Base-by-base conservation (phyloP, 2,888 invertebrate species). In the Ophion obscuratus region DNA sequence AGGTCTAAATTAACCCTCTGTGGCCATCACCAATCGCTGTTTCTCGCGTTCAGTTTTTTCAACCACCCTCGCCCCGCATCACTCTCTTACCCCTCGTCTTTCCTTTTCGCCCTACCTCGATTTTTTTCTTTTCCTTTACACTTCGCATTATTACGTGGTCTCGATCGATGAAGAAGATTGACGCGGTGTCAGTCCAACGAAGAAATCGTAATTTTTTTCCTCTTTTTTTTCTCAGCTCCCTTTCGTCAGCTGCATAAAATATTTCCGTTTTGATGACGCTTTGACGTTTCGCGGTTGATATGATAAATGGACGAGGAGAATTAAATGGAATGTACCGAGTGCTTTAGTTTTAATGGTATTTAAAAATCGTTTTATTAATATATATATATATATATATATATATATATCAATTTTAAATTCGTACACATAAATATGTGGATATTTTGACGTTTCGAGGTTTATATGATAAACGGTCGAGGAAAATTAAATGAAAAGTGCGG, bases 1-100 rank as follows among this genome's bases (percentile, higher is more conserved):
- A 44, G 74, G 86, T 87, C 88, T 83, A 86, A 88, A 88, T 88
- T 88, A 88, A 84, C 85, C 82, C 79, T 81, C 81, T 68, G 31
- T 61, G 64, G 81, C 79, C 31, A 73, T 67, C 64, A 66, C 67
- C 66, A 62, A 68, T 68, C 71, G 11, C 59, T 75, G 62, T 75
- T 67, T 79, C 76, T 82, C 61, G 31, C 66, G 67, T 78, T 64
- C 40, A 53, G 4, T 31, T 59, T 44, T 40, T 68, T 79, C 70
- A 64, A 14, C 61, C 68, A n/a, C 47, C 59, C 67, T 40, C n/a
- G 27, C 53, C 20, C 47, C 73, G 7, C 9, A 67, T 27, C 11
- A 2, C 27, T n/a, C 20, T 40, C 40, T 40, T 24, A 7, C n/a
- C 24, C 11, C 53, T 44, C 10, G 7, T 53, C 31, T 20, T 11